phyloP scores from a whole-genome alignment of 2,797 vertebrate species.

The Propithecus deckenii region DNA sequence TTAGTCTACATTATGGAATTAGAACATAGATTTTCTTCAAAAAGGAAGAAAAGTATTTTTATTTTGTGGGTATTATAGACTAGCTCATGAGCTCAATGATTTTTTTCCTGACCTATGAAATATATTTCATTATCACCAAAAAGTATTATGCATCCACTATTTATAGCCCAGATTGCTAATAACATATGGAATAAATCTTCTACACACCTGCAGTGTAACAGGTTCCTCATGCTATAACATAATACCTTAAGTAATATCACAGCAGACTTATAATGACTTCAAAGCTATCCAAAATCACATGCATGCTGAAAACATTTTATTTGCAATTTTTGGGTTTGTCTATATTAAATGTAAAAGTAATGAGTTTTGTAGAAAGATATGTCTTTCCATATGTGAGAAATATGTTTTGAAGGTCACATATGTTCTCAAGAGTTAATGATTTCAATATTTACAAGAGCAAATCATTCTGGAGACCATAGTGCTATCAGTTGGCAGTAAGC shows the following conservation, averaged over 20 bases:
- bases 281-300: constrained; percentile 73
- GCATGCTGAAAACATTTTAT: constrained; percentile 79
- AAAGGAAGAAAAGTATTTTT: constrained; percentile 64
- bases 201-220: constrained; percentile 79
- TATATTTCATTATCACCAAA: constrained; percentile 67
- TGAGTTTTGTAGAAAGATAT: constrained; percentile 76
- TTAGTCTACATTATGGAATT: background rate
- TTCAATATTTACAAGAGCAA: constrained; percentile 73
- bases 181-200: constrained; percentile 81
- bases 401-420: constrained; percentile 63
- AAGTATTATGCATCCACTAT: constrained; percentile 65
- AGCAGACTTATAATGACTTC: constrained; percentile 75
- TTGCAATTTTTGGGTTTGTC: constrained; percentile 73
- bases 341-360: constrained; percentile 80
- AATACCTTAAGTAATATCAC: constrained; percentile 77
- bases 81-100: constrained; percentile 14
- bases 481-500: constrained; percentile 60
- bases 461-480: constrained; percentile 39
- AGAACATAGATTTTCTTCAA: background rate
- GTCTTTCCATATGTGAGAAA: constrained; percentile 65
- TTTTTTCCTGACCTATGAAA: constrained; percentile 68
- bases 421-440: constrained; percentile 73
- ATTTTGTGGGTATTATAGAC: background rate
- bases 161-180: constrained; percentile 62
- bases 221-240: constrained; percentile 72